A percentile compares a stretch with the other conserved stretches of the same genome.
Conservation (phyloP, 2,797 vertebrate species). For the Percopsis omiscomaycus region DNA sequence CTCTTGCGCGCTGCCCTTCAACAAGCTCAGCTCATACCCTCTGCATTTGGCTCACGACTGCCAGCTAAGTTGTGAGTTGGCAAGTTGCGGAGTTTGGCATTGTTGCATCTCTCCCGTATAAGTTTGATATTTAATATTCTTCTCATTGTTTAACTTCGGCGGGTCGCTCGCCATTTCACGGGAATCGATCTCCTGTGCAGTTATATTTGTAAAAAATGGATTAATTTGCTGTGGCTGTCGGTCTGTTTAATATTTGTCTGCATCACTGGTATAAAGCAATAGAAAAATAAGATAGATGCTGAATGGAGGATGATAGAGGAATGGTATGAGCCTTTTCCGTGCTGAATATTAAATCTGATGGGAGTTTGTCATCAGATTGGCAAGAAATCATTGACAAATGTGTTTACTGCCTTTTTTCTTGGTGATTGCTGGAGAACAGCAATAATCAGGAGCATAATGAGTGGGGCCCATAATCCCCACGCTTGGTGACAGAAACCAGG, state of each 20-base stretch:
- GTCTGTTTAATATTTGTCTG: slow-evolving; percentile 26
- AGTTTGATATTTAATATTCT: slow-evolving; percentile 12
- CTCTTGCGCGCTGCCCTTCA: slow-evolving; percentile 8
- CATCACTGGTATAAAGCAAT: slow-evolving; percentile 13
- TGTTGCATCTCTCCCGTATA: slow-evolving; percentile 1
- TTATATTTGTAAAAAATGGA: slow-evolving; percentile 8
- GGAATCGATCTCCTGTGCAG: slow-evolving; percentile 3
- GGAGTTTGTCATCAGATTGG: slow-evolving; percentile 53
- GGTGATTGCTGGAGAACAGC: slow-evolving; percentile 65
- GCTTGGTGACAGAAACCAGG: slow-evolving; percentile 71
- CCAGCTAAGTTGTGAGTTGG: slow-evolving; percentile 7
- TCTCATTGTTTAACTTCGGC: slow-evolving; percentile 23
- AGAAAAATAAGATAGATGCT: background rate
- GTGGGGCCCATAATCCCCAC: slow-evolving; percentile 59
- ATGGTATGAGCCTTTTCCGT: background rate
- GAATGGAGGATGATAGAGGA: background rate
- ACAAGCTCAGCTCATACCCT: slow-evolving; percentile 14
- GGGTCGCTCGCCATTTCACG: background rate
- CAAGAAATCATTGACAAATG: slow-evolving; percentile 65
- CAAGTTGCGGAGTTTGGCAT: slow-evolving; percentile 10
- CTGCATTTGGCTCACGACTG: slow-evolving; percentile 25
- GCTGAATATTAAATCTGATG: slow-evolving; percentile 50
- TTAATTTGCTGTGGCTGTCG: background rate
- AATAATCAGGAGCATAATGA: slow-evolving; percentile 75
- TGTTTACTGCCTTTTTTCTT: slow-evolving; percentile 62